These are phyloP conservation scores for Eucriotettix oculatus DNA, from an alignment of 2,888 invertebrate species.

Conservation along the genomic window DNA sequence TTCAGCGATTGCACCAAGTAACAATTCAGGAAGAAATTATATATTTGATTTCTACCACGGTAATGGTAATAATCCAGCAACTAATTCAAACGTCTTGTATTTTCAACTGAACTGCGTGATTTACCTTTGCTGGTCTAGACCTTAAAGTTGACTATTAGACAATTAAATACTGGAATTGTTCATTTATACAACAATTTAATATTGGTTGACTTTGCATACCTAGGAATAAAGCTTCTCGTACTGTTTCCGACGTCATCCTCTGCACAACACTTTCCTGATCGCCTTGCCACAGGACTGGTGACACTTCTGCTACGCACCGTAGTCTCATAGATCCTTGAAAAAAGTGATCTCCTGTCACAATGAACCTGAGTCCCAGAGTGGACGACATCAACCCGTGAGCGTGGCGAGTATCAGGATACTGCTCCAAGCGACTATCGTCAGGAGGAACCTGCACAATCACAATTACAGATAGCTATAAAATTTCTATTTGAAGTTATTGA, in stretches of 20 bases:
- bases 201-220: conserved; percentile 27
- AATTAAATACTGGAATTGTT: no score
- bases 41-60: no score
- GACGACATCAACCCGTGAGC: conserved; percentile 39
- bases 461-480: no score
- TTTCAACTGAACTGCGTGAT: no score
- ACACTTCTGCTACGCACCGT: conserved; percentile 41
- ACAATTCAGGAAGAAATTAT: no score
- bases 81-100: no score
- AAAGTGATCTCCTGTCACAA: conserved; percentile 37
- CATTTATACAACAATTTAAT: no score
- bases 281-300: conserved; percentile 34
- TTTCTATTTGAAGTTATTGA: no score
- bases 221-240: conserved; percentile 38
- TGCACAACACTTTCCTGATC: conserved; percentile 40
- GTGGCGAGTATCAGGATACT: conserved; percentile 35
- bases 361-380: conserved; percentile 37
- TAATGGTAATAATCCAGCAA: no score
- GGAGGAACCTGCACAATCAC: conserved; percentile 27
- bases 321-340: conserved; percentile 40
- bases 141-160: no score
- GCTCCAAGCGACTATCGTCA: conserved; percentile 30
- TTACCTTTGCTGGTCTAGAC: no score
- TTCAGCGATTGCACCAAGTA: no score
- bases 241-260: conserved; percentile 35